Evolutionary conservation across 2,113 vertebrate genomes (phyloP).

Genomic region (Phoxinus phoxinus): DNA sequence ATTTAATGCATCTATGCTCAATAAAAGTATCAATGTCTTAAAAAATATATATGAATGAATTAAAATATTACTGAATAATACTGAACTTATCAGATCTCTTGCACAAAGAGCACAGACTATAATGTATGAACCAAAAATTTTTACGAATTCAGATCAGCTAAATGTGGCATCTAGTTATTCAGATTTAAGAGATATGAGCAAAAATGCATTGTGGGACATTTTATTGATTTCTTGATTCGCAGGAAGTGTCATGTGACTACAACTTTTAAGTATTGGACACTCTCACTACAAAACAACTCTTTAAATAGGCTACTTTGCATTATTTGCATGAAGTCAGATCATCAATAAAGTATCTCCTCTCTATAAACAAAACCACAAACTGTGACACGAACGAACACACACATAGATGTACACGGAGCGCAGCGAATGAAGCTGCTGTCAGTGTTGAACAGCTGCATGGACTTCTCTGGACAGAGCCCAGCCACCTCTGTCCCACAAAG

Average conservation of each 20-base stretch:
- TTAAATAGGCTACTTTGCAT: neutral
- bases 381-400: conserved; percentile 18
- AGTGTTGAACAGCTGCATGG: conserved; percentile 80
- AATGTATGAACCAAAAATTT: no score
- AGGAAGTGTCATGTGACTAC: neutral
- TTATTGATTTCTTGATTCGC: neutral
- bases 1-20: no score
- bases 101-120: no score
- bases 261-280: neutral
- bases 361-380: conserved; percentile 15
- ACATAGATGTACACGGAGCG: conserved; percentile 17
- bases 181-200: no score
- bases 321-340: neutral
- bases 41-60: no score
- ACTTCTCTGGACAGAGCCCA: conserved; percentile 72
- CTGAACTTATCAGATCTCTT: no score
- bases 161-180: no score
- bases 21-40: no score
- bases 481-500: conserved; percentile 78
- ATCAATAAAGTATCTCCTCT: neutral
- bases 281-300: neutral
- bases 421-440: conserved; percentile 48
- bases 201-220: neutral
- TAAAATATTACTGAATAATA: no score
- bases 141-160: no score